Evolutionary conservation across 2,113 vertebrate genomes (phyloP), one percentile per base, ranked within the genome.

Genomic region (Thalassoma bifasciatum): DNA sequence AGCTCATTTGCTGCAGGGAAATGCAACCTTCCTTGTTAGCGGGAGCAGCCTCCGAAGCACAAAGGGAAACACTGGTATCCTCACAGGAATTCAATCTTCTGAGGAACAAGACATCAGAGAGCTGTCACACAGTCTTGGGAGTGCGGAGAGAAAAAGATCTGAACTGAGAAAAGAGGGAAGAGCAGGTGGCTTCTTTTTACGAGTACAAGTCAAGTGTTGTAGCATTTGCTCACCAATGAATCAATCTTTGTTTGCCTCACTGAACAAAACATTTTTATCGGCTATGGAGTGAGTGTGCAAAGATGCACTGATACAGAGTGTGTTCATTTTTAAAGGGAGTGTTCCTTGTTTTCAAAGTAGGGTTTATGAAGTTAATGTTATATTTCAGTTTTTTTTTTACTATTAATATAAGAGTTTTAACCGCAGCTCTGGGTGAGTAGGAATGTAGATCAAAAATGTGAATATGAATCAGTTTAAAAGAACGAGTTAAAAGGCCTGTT

Each of bases 91-190:
- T 53, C 40, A 60, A 50, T 67, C 58, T 74, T 87, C 65, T 36
- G 14, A 72, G 34, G 23, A 68, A 66, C 36, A 49, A 70, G 54
- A 71, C 66, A 80, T 87, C 77, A 75, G 77, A 79, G 66, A 49
- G 13, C 57, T 62, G 77, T 69, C 44, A 61, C 36, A 52, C 42
- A 19, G 4, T 74, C 57, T 53, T 42, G 16, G 21, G 56, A 50
- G 50, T 12, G 54, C 30, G 26, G 49, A 51, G 22, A 78, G 10
- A 58, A 52, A 16, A 44, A 44, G 42, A 5, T 5, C 42, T 16
- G 17, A 44, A 38, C 37, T 53, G 52, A 61, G 8, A 24, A 64
- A 77, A 21, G 8, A 16, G 40, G 57, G 37, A 59, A 0, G 34
- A 37, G 23, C n/a, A 24, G 56, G 56, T 24, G 30, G 34, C 19